Evolutionary conservation across 2,113 vertebrate genomes (phyloP).

Genomic region (Gobius niger): DNA sequence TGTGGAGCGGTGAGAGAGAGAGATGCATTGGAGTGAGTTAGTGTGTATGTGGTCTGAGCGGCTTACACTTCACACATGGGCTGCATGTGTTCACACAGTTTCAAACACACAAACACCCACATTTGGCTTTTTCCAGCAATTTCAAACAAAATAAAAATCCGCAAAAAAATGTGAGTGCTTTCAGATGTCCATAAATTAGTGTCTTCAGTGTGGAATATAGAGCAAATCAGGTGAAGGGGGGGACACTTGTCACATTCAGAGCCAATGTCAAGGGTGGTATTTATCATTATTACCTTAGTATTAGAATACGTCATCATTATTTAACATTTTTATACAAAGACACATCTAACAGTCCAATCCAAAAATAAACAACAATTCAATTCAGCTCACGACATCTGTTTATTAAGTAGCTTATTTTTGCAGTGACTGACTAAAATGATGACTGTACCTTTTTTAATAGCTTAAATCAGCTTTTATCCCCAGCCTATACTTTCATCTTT

Average conservation of each 20-base stretch:
- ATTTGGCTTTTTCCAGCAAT: slow-evolving; percentile 24
- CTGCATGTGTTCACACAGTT: slow-evolving; percentile 46
- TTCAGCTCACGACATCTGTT: too few species aligned
- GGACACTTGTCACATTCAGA: background rate
- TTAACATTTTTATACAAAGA: too few species aligned
- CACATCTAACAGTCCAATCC: too few species aligned
- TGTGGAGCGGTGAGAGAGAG: background rate
- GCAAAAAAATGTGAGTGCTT: slow-evolving; percentile 7
- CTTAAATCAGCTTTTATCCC: slow-evolving; percentile 57
- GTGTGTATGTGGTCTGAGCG: background rate
- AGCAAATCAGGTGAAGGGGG: slow-evolving; percentile 37
- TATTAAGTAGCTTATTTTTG: too few species aligned
- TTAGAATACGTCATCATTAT: too few species aligned
- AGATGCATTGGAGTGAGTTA: background rate
- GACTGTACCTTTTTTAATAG: slow-evolving; percentile 38
- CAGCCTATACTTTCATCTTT: slow-evolving; percentile 44
- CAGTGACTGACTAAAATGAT: slow-evolving; percentile 17
- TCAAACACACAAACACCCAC: slow-evolving; percentile 32
- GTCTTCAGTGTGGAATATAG: slow-evolving; percentile 8
- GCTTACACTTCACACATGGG: slow-evolving; percentile 58
- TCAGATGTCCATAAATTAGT: slow-evolving; percentile 12
- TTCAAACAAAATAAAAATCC: slow-evolving; percentile 14
- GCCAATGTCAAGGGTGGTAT: too few species aligned
- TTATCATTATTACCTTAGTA: too few species aligned
- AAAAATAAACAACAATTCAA: too few species aligned